Percentiles rank a stretch among this genome's conserved stretches.
These are phyloP conservation scores for Disparrhopalites patrizii DNA, from an alignment of 2,888 invertebrate genomes.

Conservation along the genomic window DNA sequence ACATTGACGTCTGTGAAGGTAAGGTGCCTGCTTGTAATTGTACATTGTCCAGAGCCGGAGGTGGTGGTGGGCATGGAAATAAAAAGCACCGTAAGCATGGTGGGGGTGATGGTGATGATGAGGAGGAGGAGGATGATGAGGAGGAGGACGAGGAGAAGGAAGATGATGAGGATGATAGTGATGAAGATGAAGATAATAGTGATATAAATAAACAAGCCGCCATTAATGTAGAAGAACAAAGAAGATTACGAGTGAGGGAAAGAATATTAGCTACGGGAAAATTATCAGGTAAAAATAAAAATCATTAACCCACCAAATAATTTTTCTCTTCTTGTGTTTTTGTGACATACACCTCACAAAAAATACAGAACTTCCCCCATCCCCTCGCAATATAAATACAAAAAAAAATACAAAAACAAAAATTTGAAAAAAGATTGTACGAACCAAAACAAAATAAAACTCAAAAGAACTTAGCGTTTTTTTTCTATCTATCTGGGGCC, in stretches of 20 bases:
- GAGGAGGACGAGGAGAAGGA: slow-evolving; percentile 46
- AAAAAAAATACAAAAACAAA: slow-evolving; percentile 1
- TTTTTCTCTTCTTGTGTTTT: too few relatives aligned
- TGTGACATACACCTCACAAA: too few relatives aligned
- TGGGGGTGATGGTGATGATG: slow-evolving; percentile 23
- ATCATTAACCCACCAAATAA: neutral
- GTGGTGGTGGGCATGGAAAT: slow-evolving; percentile 14
- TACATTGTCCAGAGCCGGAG: slow-evolving; percentile 31
- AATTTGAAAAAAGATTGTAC: neutral
- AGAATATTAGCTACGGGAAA: slow-evolving; percentile 44
- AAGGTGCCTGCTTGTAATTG: slow-evolving; percentile 32
- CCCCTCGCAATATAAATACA: too few relatives aligned
- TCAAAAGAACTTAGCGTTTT: neutral
- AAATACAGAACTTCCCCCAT: too few relatives aligned
- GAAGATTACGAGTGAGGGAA: slow-evolving; percentile 36
- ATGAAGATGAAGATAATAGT: slow-evolving; percentile 48
- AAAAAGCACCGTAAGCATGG: neutral
- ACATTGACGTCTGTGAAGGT: slow-evolving; percentile 41
- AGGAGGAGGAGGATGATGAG: slow-evolving; percentile 35
- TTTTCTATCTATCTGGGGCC: slow-evolving; percentile 9
- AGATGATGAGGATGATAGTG: slow-evolving; percentile 38
- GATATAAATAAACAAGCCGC: slow-evolving; percentile 26
- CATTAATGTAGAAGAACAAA: slow-evolving; percentile 28
- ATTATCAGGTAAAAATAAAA: slow-evolving; percentile 38
- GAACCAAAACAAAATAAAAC: neutral